A percentile compares a stretch with the other conserved stretches of the same genome.
Conservation (phyloP, 2,797 vertebrate genomes). For the Lacerta agilis region DNA sequence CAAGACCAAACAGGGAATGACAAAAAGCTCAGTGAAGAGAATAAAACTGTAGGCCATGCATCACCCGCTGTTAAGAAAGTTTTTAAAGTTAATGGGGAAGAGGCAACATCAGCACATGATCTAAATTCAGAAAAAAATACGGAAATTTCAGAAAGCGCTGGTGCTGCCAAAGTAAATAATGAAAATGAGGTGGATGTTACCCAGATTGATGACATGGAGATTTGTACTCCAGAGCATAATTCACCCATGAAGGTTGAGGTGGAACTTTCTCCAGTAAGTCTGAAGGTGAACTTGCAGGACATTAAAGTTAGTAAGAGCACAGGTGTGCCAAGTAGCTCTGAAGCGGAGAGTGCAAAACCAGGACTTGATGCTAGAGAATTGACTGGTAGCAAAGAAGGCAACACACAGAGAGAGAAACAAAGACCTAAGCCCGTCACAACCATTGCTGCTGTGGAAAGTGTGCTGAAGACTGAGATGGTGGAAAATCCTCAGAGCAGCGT, state of each 20-base stretch:
- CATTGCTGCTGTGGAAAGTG: slow-evolving; percentile 62
- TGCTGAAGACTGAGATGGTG: slow-evolving; percentile 51
- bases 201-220: slow-evolving; percentile 88
- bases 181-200: slow-evolving; percentile 68
- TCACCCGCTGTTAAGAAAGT: slow-evolving; percentile 60
- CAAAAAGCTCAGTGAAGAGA: slow-evolving; percentile 58
- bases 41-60: neutral
- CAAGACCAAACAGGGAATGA: slow-evolving; percentile 60
- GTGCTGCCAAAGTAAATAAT: slow-evolving; percentile 56
- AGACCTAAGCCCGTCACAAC: slow-evolving; percentile 36
- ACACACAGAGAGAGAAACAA: slow-evolving; percentile 31
- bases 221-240: slow-evolving; percentile 87
- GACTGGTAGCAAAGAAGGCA: slow-evolving; percentile 40
- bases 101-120: slow-evolving; percentile 43
- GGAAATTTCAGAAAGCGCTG: slow-evolving; percentile 47
- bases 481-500: slow-evolving; percentile 55
- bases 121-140: slow-evolving; percentile 66
- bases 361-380: slow-evolving; percentile 36
- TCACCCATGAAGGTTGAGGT: slow-evolving; percentile 74
- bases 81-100: slow-evolving; percentile 54
- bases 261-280: slow-evolving; percentile 48
- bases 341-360: slow-evolving; percentile 39
- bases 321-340: slow-evolving; percentile 36
- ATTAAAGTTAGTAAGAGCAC: slow-evolving; percentile 34
- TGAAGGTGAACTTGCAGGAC: slow-evolving; percentile 49